These are phyloP conservation scores for Verasper variegatus DNA, from an alignment of 2,113 vertebrate genomes.

Conservation along the genomic window DNA sequence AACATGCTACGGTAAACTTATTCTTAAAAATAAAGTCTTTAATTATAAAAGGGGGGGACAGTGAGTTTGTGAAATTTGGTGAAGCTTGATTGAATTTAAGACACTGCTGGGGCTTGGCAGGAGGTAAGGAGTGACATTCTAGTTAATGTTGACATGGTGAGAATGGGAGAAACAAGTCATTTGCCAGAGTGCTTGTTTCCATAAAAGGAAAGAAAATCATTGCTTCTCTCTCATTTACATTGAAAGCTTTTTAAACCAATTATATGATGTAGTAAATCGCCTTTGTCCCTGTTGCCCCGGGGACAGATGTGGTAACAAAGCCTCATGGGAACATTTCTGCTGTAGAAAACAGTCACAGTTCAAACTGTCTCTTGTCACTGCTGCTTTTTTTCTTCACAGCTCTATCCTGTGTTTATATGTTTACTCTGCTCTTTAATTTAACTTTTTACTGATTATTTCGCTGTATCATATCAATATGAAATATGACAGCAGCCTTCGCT, in stretches of 20 bases:
- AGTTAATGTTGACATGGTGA: not conserved
- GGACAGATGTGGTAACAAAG: constrained; percentile 22
- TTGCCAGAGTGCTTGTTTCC: constrained; percentile 20
- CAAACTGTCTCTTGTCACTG: not conserved
- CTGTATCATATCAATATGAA: not conserved
- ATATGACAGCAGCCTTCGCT: not conserved
- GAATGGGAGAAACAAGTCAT: constrained; percentile 20
- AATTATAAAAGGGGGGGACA: no score
- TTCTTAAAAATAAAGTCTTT: not conserved
- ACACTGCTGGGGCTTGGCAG: no score
- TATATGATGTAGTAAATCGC: constrained; percentile 15
- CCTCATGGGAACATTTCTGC: constrained; percentile 41
- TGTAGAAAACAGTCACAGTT: not conserved
- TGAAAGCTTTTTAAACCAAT: constrained; percentile 27
- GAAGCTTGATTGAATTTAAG: no score
- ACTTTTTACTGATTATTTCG: not conserved
- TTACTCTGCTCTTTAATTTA: not conserved
- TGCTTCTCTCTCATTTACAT: constrained; percentile 54
- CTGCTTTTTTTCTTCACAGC: constrained; percentile 4
- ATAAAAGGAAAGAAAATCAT: constrained; percentile 10
- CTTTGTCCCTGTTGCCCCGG: not conserved
- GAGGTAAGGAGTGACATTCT: no score
- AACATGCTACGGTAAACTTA: no score
- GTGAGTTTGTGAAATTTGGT: no score
- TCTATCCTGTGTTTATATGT: constrained; percentile 2